Evolutionary conservation across 2,888 invertebrate species (phyloP).

Genomic region (Oxystoma pomonae): DNA sequence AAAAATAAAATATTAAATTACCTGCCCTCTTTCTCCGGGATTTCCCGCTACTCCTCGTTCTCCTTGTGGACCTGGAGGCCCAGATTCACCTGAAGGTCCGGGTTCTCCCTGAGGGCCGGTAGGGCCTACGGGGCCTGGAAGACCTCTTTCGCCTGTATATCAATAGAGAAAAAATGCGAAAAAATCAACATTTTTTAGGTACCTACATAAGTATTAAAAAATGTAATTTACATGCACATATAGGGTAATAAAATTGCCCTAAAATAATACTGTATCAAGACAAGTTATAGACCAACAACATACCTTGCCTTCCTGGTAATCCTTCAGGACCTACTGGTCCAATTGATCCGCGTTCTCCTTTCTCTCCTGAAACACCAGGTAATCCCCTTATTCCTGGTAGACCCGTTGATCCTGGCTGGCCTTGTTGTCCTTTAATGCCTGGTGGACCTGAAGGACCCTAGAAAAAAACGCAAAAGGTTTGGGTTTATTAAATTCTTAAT

Average conservation of each 20-base stretch:
- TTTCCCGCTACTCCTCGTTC: slow-evolving; percentile 69
- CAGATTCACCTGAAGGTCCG: slow-evolving; percentile 75
- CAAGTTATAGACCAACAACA: no score
- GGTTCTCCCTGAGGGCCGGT: slow-evolving; percentile 77
- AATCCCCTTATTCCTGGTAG: slow-evolving; percentile 65
- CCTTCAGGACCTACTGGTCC: slow-evolving; percentile 76
- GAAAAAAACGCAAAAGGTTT: slow-evolving; percentile 12
- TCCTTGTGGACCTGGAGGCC: slow-evolving; percentile 67
- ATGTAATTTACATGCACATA: no score
- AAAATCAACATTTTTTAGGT: no score
- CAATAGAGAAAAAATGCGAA: no score
- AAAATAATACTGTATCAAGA: no score
- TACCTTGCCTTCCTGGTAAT: slow-evolving; percentile 58
- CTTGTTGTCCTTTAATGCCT: slow-evolving; percentile 69
- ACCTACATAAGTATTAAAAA: no score
- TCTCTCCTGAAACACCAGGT: slow-evolving; percentile 64
- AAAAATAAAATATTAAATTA: slow-evolving; percentile 35
- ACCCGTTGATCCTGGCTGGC: slow-evolving; percentile 66
- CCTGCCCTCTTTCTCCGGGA: slow-evolving; percentile 69
- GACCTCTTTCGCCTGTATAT: slow-evolving; percentile 72
- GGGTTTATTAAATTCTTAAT: slow-evolving; percentile 2
- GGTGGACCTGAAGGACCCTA: slow-evolving; percentile 63
- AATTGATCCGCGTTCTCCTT: slow-evolving; percentile 68
- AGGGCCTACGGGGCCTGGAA: slow-evolving; percentile 70
- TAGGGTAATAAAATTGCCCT: no score